Evolutionary conservation across 2,797 vertebrate species (phyloP).

Genomic region (Buphagus erythrorhynchus): DNA sequence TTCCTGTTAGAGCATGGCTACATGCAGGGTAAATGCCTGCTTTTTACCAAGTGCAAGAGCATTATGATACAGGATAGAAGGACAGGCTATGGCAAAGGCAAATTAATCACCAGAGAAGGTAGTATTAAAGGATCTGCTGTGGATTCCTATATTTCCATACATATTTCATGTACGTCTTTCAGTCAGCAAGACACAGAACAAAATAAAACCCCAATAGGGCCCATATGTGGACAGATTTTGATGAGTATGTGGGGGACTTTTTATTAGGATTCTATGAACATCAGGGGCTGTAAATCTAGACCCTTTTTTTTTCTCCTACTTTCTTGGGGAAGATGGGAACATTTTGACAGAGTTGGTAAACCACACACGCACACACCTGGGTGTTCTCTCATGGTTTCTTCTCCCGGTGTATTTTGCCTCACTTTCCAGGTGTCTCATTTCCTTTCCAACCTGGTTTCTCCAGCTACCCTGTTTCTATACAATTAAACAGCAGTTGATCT

Average conservation of each 20-base stretch:
- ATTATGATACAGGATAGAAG: background rate
- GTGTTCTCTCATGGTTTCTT: background rate
- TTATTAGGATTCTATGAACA: background rate
- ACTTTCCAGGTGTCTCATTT: background rate
- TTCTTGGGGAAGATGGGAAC: background rate
- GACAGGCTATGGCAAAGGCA: background rate
- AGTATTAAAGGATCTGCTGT: background rate
- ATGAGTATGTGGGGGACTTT: background rate
- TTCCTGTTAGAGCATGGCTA: background rate
- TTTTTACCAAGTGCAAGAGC: background rate
- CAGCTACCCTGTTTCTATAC: background rate
- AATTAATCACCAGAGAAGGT: background rate
- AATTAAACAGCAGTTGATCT: background rate
- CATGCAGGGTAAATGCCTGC: background rate
- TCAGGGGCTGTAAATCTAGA: background rate
- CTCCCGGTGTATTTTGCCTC: background rate
- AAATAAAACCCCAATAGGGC: background rate
- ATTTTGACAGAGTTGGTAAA: background rate
- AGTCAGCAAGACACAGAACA: background rate
- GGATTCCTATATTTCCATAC: background rate
- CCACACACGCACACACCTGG: background rate
- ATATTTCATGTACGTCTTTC: background rate
- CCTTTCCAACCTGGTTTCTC: background rate
- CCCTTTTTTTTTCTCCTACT: accelerated
- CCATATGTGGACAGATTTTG: background rate